Evolutionary conservation across 2,888 invertebrate species (phyloP), one percentile per base, ranked within the genome.

Genomic region (Microplitis deprimator): DNA sequence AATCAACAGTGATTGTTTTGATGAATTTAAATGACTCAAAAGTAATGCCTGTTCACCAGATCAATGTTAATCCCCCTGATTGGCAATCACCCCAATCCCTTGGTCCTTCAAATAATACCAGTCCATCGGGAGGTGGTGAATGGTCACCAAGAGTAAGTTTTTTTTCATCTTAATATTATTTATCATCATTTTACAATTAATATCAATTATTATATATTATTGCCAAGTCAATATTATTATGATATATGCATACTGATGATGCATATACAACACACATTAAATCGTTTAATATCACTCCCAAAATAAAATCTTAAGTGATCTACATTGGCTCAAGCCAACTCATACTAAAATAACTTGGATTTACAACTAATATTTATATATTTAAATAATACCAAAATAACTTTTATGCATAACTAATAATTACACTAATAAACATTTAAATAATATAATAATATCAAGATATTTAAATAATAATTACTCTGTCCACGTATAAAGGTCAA

Each of bases 1-100:
- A 67, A 50, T 67, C 67, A 67, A 73, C 65, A 50, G 73, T 73
- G 67, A 67, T 73, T 67, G 50, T 69, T 77, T 78, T 65, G 74
- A 83, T 84, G 82, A 81, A 79, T 80, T 73, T 80, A 59, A 80
- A 79, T 74, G 81, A 83, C 75, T 77, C 78, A 73, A 83, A 75
- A 86, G 85, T 85, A 80, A 88, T 88, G 88, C 88, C 88, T 81
- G 86, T 88, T 81, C 88, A 88, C 80, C 88, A 88, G 84, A 88
- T 88, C 78, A 88, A 86, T 85, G 88, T 88, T 83, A 86, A 87
- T 87, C 88, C 88, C 81, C 87, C 88, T 74, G 88, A 88, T 83
- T 87, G 88, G 88, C 88, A 88, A 81, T 83, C 86, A 81, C 85
- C 87, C 80, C 83, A 86, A 77, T 82, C 85, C 39, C 81, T 86